Evolutionary conservation across 2,888 invertebrate species (phyloP).

Genomic region (Nomada ferruginata): DNA sequence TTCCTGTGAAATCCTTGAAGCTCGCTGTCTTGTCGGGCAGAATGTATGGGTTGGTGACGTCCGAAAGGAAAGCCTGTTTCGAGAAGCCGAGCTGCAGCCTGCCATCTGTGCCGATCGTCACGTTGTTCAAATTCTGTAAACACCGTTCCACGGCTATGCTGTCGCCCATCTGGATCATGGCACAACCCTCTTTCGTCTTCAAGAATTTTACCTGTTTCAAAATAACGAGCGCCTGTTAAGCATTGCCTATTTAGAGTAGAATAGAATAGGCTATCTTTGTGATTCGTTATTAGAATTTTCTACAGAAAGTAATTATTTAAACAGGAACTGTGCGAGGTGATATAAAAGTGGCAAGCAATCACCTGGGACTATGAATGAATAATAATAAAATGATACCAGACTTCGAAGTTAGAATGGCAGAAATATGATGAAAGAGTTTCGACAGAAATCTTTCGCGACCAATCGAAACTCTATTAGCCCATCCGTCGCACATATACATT

Average conservation of each 20-base stretch:
- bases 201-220: slow-evolving; percentile 92
- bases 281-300: not conserved
- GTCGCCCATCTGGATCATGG: slow-evolving; percentile 99
- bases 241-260: not conserved
- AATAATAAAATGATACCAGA: too few relatives aligned
- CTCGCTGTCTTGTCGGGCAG: slow-evolving; percentile 98
- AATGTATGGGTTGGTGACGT: slow-evolving; percentile 98
- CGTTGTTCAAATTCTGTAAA: slow-evolving; percentile 97
- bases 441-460: too few relatives aligned
- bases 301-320: too few relatives aligned
- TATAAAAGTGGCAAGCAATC: too few relatives aligned
- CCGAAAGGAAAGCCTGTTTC: slow-evolving; percentile 97
- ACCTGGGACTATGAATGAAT: too few relatives aligned
- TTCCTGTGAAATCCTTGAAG: slow-evolving; percentile 98
- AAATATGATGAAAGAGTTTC: too few relatives aligned
- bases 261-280: not conserved
- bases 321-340: too few relatives aligned
- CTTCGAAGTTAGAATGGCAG: too few relatives aligned
- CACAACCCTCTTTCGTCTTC: slow-evolving; percentile 99
- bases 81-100: slow-evolving; percentile 93
- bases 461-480: too few relatives aligned
- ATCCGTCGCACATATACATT: too few relatives aligned
- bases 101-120: slow-evolving; percentile 91
- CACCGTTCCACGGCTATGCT: slow-evolving; percentile 96
- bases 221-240: slow-evolving; percentile 5